phyloP scores from a whole-genome alignment of 92 coral and sea anemone genomes.

The Siderastrea siderea region DNA sequence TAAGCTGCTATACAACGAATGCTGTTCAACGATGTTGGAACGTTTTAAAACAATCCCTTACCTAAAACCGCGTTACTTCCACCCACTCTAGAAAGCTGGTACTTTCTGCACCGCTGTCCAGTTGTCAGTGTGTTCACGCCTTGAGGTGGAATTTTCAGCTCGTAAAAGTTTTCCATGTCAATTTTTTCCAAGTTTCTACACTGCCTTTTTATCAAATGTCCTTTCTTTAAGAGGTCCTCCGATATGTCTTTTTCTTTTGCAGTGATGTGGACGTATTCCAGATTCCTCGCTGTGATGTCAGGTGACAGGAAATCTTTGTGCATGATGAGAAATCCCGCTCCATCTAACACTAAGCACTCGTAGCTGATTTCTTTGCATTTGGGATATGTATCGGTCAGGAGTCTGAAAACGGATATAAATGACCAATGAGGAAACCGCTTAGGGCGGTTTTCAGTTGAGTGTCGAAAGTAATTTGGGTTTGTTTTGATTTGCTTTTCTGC shows the following conservation, averaged over 20 bases:
- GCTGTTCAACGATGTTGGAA: no score
- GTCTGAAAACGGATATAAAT: conserved; percentile 28
- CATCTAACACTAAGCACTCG: conserved; percentile 72
- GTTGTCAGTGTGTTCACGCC: conserved; percentile 25
- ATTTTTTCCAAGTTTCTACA: no score
- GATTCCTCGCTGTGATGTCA: conserved; percentile 3
- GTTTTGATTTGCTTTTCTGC: no score
- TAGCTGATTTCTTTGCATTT: conserved; percentile 27
- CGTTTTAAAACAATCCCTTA: background rate
- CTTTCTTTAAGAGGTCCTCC: no score
- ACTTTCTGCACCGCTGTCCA: conserved; percentile 18
- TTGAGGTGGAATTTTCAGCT: background rate
- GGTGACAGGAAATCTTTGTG: conserved; percentile 70
- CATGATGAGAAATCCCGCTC: conserved; percentile 66
- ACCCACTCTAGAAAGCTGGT: conserved; percentile 36
- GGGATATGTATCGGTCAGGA: conserved; percentile 66
- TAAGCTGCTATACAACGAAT: no score
- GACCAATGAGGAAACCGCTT: no score
- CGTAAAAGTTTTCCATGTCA: no score
- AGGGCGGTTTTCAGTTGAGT: no score
- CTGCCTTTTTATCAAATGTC: no score
- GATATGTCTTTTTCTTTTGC: no score
- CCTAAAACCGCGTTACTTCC: conserved; percentile 55
- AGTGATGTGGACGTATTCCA: conserved; percentile 47
- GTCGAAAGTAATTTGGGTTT: no score